Evolutionary conservation across 2,888 invertebrate genomes (phyloP).

Genomic region (Autographa pulchrina): DNA sequence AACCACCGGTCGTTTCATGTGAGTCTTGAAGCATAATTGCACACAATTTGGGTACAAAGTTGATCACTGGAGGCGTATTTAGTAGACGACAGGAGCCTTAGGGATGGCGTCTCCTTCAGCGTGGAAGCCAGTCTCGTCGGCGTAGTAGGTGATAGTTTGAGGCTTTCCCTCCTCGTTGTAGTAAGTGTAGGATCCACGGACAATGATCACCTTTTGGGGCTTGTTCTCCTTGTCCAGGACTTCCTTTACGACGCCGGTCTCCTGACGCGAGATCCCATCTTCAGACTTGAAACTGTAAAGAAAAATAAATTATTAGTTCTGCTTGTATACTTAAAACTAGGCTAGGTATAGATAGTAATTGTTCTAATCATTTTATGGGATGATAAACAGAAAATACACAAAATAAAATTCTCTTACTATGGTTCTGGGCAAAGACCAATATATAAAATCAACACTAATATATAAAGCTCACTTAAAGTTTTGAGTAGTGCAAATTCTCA

Average conservation of each 20-base stretch:
- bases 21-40: not conserved
- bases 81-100: slow-evolving; percentile 75
- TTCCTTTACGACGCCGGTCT: slow-evolving; percentile 84
- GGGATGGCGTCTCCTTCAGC: slow-evolving; percentile 91
- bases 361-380: too few relatives aligned
- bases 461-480: too few relatives aligned
- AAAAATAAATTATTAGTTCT: not conserved
- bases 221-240: slow-evolving; percentile 89
- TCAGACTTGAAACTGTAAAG: slow-evolving; percentile 30
- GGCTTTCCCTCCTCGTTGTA: slow-evolving; percentile 88
- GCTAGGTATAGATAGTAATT: too few relatives aligned
- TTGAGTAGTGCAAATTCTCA: too few relatives aligned
- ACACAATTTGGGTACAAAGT: not conserved
- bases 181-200: slow-evolving; percentile 90
- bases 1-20: not conserved
- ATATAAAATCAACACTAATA: too few relatives aligned
- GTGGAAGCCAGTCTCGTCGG: slow-evolving; percentile 91
- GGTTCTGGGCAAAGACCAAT: too few relatives aligned
- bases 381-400: too few relatives aligned
- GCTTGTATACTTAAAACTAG: too few relatives aligned
- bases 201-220: slow-evolving; percentile 87
- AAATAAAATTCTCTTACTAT: too few relatives aligned
- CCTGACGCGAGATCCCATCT: slow-evolving; percentile 83
- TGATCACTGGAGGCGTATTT: slow-evolving; percentile 59
- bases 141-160: slow-evolving; percentile 87